phyloP scores from a whole-genome alignment of 2,888 invertebrate species.

The Euproctis similis region DNA sequence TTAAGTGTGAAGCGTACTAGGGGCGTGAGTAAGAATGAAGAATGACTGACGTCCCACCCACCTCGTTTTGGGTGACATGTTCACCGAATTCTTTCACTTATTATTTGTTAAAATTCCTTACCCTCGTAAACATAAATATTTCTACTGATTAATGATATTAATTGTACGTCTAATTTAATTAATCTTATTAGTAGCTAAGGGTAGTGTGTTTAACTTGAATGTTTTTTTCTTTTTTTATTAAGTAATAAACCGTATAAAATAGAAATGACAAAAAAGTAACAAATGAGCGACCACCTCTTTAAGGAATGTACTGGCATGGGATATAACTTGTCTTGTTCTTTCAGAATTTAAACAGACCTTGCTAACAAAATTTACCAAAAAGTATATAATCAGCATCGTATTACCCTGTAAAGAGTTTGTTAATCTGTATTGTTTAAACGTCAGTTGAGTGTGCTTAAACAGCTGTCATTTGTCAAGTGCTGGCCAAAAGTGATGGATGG shows the following conservation, averaged over 20 bases:
- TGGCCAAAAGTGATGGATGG: slow-evolving; percentile 58
- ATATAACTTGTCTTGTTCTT: too few species aligned
- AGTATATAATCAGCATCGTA: slow-evolving; percentile 20
- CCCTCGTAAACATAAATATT: slow-evolving; percentile 2
- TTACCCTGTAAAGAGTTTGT: slow-evolving; percentile 32
- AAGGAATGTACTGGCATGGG: not conserved
- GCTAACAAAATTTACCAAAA: slow-evolving; percentile 13
- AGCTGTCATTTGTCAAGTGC: slow-evolving; percentile 44
- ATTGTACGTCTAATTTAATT: slow-evolving; percentile 1
- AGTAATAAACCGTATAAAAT: not conserved
- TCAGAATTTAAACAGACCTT: too few species aligned
- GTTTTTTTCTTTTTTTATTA: not conserved
- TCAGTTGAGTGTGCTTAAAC: slow-evolving; percentile 29
- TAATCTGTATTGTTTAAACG: slow-evolving; percentile 33
- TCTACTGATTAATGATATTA: not conserved
- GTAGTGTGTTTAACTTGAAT: not conserved
- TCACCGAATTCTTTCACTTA: slow-evolving; percentile 8
- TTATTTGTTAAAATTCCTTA: slow-evolving; percentile 14
- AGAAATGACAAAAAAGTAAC: not conserved
- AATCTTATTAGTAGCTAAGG: not conserved
- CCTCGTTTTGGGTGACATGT: slow-evolving; percentile 20
- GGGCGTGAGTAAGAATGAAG: slow-evolving; percentile 29
- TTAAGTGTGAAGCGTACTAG: slow-evolving; percentile 26
- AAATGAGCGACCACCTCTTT: slow-evolving; percentile 1
- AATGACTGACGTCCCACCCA: slow-evolving; percentile 26